Conservation (phyloP, 2,113 vertebrate genomes). For the Noturus placidus region DNA sequence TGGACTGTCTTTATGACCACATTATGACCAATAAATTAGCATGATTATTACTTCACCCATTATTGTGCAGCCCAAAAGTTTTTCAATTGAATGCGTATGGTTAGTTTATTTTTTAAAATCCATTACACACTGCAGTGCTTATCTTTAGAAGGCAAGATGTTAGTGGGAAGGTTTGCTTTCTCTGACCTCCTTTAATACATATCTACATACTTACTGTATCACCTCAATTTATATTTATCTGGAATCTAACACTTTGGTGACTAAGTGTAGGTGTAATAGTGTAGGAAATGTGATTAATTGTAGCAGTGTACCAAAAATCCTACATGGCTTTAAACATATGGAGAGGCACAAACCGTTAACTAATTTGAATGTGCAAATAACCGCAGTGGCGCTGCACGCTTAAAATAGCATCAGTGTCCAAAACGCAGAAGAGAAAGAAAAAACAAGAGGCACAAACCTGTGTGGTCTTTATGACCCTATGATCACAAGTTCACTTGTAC, state of each 20-base stretch:
- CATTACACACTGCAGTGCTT: not conserved
- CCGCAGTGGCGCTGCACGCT: not conserved
- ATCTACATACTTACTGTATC: not conserved
- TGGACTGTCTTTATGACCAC: not conserved
- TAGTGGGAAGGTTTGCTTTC: not conserved
- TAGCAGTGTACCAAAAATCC: not conserved
- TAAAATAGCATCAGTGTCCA: not conserved
- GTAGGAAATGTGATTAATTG: not conserved
- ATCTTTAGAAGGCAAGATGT: not conserved
- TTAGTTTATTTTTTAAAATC: not conserved
- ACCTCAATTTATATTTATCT: not conserved
- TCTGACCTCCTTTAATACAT: not conserved
- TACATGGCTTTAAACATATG: not conserved
- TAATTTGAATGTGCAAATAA: constrained; percentile 2
- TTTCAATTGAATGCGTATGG: not conserved
- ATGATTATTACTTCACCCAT: not conserved
- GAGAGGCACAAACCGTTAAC: not conserved
- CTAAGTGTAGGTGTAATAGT: not conserved
- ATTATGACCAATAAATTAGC: not conserved
- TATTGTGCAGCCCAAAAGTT: not conserved
- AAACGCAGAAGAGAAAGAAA: constrained; percentile 21
- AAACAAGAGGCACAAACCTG: constrained; percentile 8
- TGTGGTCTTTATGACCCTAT: not conserved
- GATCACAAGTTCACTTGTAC: not conserved
- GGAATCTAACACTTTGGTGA: not conserved